Percentiles rank a stretch among this genome's conserved stretches.
phyloP scores from a whole-genome alignment of 2,888 invertebrate species.

The Pseudococcus jackbeardsleyi region DNA sequence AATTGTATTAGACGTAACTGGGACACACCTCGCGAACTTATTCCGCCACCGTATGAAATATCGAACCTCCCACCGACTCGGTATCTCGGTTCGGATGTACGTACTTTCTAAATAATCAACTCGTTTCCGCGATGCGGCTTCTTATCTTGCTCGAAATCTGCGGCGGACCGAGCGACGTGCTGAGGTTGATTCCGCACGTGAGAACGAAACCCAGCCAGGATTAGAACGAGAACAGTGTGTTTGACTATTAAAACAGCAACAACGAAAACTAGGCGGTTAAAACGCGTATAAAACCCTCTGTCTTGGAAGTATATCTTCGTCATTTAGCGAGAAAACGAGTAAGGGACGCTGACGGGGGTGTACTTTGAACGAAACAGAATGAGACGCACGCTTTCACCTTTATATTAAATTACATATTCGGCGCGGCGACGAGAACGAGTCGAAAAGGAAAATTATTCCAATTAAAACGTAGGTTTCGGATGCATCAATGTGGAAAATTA shows the following conservation, averaged over 20 bases:
- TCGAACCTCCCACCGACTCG: neutral
- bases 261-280: neutral
- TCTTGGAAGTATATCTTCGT: neutral
- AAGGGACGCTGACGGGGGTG: neutral
- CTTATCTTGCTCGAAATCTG: neutral
- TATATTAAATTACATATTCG: neutral
- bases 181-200: neutral
- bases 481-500: conserved; percentile 2
- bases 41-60: neutral
- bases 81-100: neutral
- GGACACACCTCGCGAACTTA: neutral
- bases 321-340: neutral
- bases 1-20: neutral
- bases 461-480: neutral
- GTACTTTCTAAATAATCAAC: neutral
- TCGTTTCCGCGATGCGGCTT: neutral
- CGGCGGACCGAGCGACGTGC: neutral
- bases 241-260: neutral
- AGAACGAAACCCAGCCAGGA: neutral
- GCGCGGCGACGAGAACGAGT: neutral
- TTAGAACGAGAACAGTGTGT: neutral
- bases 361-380: neutral
- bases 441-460: conserved; percentile 9
- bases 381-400: neutral
- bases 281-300: neutral